Evolutionary conservation across 2,797 vertebrate genomes (phyloP).

Genomic region (Pelodytes ibericus): DNA sequence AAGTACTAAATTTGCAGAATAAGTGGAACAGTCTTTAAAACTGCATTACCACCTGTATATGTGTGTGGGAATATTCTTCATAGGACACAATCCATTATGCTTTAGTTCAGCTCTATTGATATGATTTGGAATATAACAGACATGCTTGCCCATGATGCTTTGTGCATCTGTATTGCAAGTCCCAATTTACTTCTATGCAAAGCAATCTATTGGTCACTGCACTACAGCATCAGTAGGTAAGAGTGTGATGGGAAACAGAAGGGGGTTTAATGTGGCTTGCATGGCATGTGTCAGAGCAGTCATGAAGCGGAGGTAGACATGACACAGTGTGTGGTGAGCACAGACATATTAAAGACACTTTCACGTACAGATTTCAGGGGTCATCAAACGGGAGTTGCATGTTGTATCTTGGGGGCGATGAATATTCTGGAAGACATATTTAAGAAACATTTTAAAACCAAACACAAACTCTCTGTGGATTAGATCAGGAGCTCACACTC

Average conservation of each 20-base stretch:
- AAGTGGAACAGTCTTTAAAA: too few relatives aligned
- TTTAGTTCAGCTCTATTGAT: too few relatives aligned
- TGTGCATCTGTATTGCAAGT: too few relatives aligned
- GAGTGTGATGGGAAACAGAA: neutral
- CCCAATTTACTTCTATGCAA: too few relatives aligned
- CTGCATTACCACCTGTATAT: too few relatives aligned
- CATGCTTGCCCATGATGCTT: neutral
- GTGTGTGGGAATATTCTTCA: too few relatives aligned
- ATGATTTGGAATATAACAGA: neutral
- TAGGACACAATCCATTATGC: too few relatives aligned
- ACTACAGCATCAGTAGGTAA: too few relatives aligned
- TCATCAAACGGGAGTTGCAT: neutral
- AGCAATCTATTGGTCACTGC: too few relatives aligned
- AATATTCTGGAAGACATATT: neutral
- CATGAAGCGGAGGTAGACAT: neutral
- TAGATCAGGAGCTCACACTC: too few relatives aligned
- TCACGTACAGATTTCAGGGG: slow-evolving; percentile 29
- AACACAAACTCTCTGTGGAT: too few relatives aligned
- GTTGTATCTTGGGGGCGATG: neutral
- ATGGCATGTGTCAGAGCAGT: neutral
- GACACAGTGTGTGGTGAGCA: neutral
- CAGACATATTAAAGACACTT: neutral
- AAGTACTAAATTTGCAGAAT: too few relatives aligned
- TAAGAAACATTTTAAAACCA: neutral
- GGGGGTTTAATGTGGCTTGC: neutral